A percentile compares a stretch with the other conserved stretches of the same genome.
Evolutionary conservation across 2,113 vertebrate species (phyloP).

Genomic region (Dicaeum eximium): DNA sequence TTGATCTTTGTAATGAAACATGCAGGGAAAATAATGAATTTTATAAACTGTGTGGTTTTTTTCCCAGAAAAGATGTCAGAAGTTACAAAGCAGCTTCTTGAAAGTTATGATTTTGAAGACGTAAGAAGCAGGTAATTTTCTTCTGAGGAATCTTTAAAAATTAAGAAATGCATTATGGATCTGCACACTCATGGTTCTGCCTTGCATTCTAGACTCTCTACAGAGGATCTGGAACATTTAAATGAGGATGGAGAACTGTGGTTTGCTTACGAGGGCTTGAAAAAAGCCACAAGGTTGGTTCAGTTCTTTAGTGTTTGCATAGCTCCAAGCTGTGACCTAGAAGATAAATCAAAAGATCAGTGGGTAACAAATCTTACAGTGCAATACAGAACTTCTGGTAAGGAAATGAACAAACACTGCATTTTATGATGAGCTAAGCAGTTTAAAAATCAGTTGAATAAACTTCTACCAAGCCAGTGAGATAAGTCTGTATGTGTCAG

Average conservation of each 20-base stretch:
- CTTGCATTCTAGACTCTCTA: slow-evolving; percentile 73
- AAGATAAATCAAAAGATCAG: background rate
- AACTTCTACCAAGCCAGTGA: background rate
- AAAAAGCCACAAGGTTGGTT: slow-evolving; percentile 88
- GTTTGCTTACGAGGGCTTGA: slow-evolving; percentile 84
- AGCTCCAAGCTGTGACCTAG: background rate
- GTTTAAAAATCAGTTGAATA: background rate
- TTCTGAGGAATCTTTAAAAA: background rate
- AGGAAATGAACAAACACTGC: background rate
- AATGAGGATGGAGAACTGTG: slow-evolving; percentile 86
- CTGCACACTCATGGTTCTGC: background rate
- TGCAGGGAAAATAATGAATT: background rate
- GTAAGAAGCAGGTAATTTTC: slow-evolving; percentile 79
- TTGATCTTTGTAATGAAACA: background rate
- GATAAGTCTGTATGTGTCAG: background rate
- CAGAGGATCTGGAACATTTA: slow-evolving; percentile 78
- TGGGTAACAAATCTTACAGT: background rate
- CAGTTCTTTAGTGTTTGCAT: background rate
- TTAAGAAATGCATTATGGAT: background rate
- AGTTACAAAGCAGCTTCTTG: slow-evolving; percentile 83
- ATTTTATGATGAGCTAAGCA: background rate
- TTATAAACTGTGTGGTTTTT: background rate
- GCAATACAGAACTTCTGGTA: background rate
- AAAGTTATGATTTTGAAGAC: slow-evolving; percentile 82
- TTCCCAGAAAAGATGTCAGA: slow-evolving; percentile 84